Base-by-base conservation (phyloP, 2,888 invertebrate species). In the Drosophila quinaria region DNA sequence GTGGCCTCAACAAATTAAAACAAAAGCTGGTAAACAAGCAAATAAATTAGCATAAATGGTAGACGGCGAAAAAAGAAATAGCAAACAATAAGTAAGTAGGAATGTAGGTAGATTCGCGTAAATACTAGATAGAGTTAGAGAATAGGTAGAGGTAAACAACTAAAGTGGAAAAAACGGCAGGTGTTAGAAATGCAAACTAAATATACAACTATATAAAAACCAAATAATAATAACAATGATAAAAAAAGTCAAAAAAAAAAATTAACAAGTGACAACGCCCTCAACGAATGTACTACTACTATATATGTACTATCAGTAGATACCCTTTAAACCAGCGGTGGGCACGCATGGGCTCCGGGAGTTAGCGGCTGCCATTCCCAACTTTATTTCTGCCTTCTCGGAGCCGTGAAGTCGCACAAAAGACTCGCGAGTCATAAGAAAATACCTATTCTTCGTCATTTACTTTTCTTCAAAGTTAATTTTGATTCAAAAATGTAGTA, bases 11-110 rank as follows among this genome's bases (percentile, higher is more conserved):
- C 88, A 83, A 88, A 85, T 88, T 88, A 85, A 88, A 83, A 83
- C 88, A 88, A 83, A 87, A 85, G 82, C 81, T 78, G 88, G 82
- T 83, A 83, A 83, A 87, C 82, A 83, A 86, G 88, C 88, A 85
- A 85, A 83, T 83, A 83, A 83, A 83, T 83, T 87, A 88, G 80
- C 85, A 87, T 85, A 88, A 88, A 85, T 87, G 86, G 69, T 78
- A 87, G 70, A 85, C 75, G 54, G 69, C 75, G 52, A 64, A 41
- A 60, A 58, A 55, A 75, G 74, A 63, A 70, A 66, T 62, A 71
- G 47, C 59, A 66, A 66, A 72, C 59, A 75, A 66, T 62, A 75
- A 74, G 58, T 73, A 74, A 22, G 15, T 46, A 65, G 41, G 19
- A 41, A 15, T 47, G 51, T 44, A 52, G 60, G 15, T 46, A 61